Conservation (phyloP, 2,888 invertebrate species). For the Mythimna lalbum region DNA sequence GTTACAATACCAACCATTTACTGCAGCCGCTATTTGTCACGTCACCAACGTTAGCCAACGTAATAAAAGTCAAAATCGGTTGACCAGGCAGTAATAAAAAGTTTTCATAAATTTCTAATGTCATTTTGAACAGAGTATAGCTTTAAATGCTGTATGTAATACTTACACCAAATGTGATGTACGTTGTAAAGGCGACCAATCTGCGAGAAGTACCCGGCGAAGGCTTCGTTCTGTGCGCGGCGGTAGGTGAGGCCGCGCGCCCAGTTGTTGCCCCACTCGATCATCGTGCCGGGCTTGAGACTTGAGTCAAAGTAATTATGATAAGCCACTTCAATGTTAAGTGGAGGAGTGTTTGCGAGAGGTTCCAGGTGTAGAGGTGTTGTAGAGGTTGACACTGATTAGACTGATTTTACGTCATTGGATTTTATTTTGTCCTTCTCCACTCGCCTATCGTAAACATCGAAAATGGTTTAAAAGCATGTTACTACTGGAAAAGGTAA, state of each 20-base stretch:
- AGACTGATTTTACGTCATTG: background rate
- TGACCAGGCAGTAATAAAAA: too few relatives aligned
- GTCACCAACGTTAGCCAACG: too few relatives aligned
- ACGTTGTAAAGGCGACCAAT: conserved; percentile 99
- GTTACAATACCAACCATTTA: too few relatives aligned
- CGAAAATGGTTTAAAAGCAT: too few relatives aligned
- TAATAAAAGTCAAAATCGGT: too few relatives aligned
- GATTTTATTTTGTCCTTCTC: too few relatives aligned
- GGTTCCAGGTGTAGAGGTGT: background rate
- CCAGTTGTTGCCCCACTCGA: conserved; percentile 99
- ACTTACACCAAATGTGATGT: conserved; percentile 99
- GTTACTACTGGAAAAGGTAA: too few relatives aligned
- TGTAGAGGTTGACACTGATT: conserved; percentile 5
- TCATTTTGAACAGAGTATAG: background rate
- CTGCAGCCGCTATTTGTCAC: too few relatives aligned
- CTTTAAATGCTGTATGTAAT: background rate
- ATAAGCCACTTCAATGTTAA: background rate
- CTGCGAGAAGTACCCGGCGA: conserved; percentile 99
- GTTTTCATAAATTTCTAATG: too few relatives aligned
- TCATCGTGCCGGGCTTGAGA: conserved; percentile 99
- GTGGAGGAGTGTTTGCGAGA: background rate
- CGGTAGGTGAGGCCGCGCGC: conserved; percentile 98
- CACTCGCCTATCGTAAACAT: too few relatives aligned
- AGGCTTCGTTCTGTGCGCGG: conserved; percentile 97
- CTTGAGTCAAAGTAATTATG: conserved; percentile 81